These are phyloP conservation scores for Numenius arquata DNA, from an alignment of 2,113 vertebrate species.

Conservation along the genomic window DNA sequence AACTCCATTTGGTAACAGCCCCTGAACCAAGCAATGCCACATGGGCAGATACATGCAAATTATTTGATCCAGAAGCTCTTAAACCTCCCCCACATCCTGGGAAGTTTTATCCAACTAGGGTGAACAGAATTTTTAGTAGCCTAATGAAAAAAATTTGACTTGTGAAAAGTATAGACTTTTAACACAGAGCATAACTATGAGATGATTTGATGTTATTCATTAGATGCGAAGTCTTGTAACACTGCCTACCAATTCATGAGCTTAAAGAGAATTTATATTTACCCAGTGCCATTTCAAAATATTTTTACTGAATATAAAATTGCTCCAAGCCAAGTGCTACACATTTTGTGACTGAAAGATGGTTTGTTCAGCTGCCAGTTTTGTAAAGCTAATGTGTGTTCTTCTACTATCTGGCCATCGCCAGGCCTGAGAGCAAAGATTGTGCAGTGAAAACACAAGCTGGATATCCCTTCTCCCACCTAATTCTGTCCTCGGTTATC, in stretches of 20 bases:
- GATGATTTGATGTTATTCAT: background rate
- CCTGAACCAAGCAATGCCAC: background rate
- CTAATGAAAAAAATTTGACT: background rate
- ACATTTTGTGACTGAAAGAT: constrained; percentile 20
- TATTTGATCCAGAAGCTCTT: background rate
- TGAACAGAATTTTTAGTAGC: background rate
- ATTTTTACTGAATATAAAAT: constrained; percentile 4
- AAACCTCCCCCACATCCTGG: background rate
- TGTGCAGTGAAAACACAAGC: background rate
- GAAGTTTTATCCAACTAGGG: background rate
- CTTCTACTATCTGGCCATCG: background rate
- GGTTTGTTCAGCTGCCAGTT: constrained; percentile 16
- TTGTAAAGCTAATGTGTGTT: background rate
- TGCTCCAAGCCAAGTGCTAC: background rate
- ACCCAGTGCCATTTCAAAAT: background rate
- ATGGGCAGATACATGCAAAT: background rate
- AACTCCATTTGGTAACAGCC: background rate
- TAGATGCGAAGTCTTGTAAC: background rate
- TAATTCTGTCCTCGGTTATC: background rate
- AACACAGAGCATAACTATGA: background rate
- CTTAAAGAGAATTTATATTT: constrained; percentile 5
- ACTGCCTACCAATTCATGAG: background rate
- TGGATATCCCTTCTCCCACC: background rate
- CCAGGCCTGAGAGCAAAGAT: background rate
- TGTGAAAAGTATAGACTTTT: background rate